Evolutionary conservation across 2,113 vertebrate species (phyloP).

Genomic region (Poeciliopsis turrubarensis): DNA sequence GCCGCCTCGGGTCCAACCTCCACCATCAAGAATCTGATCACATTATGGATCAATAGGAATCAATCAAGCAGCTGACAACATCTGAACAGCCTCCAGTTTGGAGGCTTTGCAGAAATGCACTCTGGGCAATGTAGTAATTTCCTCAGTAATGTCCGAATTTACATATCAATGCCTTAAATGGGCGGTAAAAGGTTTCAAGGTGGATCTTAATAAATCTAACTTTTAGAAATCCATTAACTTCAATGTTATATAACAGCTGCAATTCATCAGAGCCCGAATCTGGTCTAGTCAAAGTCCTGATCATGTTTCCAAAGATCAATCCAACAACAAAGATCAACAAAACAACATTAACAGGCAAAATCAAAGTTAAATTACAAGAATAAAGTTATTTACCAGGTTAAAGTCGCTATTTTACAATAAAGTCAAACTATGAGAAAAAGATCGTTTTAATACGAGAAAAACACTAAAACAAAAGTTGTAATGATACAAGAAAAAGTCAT

Average conservation of each 20-base stretch:
- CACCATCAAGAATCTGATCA: conserved; percentile 46
- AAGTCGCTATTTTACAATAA: no score
- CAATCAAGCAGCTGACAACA: conserved; percentile 28
- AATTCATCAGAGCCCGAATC: background rate
- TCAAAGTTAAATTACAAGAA: no score
- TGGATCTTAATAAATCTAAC: background rate
- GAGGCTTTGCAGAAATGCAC: conserved; percentile 2
- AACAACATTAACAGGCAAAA: no score
- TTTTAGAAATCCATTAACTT: background rate
- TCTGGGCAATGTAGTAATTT: conserved; percentile 28
- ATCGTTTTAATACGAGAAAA: no score
- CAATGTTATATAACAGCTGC: background rate
- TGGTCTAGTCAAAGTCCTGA: no score
- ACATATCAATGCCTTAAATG: background rate
- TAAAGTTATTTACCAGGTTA: no score
- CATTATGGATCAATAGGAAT: conserved; percentile 62
- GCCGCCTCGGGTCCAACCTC: conserved; percentile 46
- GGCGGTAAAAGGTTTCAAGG: background rate
- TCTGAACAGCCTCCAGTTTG: conserved; percentile 1
- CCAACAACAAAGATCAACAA: background rate
- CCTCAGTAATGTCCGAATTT: background rate
- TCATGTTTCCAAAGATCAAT: no score
- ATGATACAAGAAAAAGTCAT: no score
- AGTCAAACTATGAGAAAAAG: no score
- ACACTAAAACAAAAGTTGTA: no score